A percentile compares a stretch with the other conserved stretches of the same genome.
phyloP scores from a whole-genome alignment of 2,113 vertebrate genomes.

The Gymnogyps californianus region DNA sequence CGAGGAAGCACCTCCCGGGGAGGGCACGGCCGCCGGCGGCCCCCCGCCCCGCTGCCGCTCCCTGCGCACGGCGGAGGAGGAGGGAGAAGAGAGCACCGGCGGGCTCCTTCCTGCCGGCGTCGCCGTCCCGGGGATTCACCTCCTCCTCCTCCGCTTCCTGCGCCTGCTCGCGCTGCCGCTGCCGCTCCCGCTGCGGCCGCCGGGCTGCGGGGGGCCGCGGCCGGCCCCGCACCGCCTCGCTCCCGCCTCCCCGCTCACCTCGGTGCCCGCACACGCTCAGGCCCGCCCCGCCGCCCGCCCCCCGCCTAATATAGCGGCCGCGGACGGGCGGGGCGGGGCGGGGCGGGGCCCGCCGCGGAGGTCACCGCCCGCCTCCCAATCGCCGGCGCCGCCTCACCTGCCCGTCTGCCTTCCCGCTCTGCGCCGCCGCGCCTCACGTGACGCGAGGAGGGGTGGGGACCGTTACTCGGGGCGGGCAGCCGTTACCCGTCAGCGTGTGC shows the following conservation, averaged over 20 bases:
- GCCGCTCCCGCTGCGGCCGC: neutral
- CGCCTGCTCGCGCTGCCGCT: neutral
- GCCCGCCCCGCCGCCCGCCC: neutral
- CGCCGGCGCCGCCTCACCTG: neutral
- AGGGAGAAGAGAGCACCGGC: fast-evolving
- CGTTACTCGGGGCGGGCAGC: neutral
- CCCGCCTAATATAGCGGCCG: slow-evolving; percentile 9
- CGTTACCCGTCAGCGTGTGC: neutral
- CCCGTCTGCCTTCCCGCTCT: neutral
- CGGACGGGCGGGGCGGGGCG: neutral
- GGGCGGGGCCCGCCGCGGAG: neutral
- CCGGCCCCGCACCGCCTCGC: neutral
- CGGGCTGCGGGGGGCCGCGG: neutral
- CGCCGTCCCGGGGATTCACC: neutral
- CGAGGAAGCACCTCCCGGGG: neutral
- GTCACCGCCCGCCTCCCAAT: neutral
- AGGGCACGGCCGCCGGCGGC: neutral
- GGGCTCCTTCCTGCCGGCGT: neutral
- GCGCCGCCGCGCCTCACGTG: neutral
- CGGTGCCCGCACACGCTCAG: slow-evolving; percentile 12
- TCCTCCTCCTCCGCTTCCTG: neutral
- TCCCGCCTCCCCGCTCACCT: neutral
- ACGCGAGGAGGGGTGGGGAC: neutral
- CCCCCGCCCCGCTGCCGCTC: neutral
- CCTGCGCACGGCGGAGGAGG: fast-evolving